Evolutionary conservation across 2,888 invertebrate species (phyloP).

Genomic region (Lasioglossum pauxillum): DNA sequence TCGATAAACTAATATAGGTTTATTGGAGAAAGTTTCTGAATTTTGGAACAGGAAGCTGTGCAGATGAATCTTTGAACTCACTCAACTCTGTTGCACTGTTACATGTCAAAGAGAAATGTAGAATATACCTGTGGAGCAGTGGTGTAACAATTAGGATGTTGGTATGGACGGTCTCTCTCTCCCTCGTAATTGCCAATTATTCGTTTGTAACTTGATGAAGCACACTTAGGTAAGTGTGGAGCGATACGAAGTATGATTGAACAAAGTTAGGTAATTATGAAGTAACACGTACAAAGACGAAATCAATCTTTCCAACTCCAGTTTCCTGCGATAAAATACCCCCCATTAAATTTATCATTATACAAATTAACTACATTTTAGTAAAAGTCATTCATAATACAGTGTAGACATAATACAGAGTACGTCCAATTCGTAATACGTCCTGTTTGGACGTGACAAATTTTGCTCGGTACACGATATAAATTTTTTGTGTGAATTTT

Average conservation of each 20-base stretch:
- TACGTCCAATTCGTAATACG: no score
- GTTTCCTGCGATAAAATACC: background rate
- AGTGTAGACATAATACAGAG: no score
- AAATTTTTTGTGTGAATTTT: no score
- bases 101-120: background rate
- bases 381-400: no score
- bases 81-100: background rate
- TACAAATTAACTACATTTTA: no score
- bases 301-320: background rate
- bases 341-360: no score
- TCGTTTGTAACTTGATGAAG: background rate
- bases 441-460: no score
- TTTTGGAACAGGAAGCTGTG: conserved; percentile 1
- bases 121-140: background rate
- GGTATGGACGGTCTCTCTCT: background rate
- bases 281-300: background rate
- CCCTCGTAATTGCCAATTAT: background rate
- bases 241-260: background rate
- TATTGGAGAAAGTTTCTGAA: background rate
- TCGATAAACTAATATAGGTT: conserved; percentile 1
- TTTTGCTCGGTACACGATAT: no score
- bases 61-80: background rate
- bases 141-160: background rate
- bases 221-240: background rate
- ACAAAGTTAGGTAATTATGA: background rate